These are phyloP conservation scores for Bombus soroeensis DNA, from an alignment of 1,140 invertebrate species.

Conservation along the genomic window DNA sequence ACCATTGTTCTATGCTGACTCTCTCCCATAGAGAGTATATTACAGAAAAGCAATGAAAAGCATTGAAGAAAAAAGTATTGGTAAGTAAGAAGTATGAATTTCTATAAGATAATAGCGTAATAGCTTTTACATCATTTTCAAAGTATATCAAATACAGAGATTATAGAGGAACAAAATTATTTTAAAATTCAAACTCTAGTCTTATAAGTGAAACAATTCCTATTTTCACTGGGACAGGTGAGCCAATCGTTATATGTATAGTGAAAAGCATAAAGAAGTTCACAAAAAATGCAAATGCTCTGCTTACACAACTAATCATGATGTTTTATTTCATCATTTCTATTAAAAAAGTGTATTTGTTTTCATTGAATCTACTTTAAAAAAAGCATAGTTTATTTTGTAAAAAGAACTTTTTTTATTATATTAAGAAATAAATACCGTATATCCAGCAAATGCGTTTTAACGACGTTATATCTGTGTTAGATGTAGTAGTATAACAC, in stretches of 20 bases:
- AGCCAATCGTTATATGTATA: slow-evolving; percentile 8
- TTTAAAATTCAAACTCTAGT: slow-evolving; percentile 28
- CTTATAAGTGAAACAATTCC: slow-evolving; percentile 32
- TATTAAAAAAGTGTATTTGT: slow-evolving; percentile 18
- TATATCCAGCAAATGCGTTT: slow-evolving; percentile 49
- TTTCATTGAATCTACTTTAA: not conserved
- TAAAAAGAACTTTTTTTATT: slow-evolving; percentile 4
- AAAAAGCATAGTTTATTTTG: slow-evolving; percentile 1
- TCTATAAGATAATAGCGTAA: slow-evolving; percentile 47
- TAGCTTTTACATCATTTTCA: slow-evolving; percentile 63
- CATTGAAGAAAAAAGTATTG: not conserved
- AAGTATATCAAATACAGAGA: slow-evolving; percentile 39
- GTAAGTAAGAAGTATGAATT: slow-evolving; percentile 46
- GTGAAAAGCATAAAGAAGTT: slow-evolving; percentile 2
- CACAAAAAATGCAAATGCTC: not conserved
- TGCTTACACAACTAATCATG: not conserved
- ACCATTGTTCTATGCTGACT: slow-evolving; percentile 37
- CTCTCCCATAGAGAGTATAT: slow-evolving; percentile 30
- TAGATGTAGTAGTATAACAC: slow-evolving; percentile 41
- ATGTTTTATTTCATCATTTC: not conserved
- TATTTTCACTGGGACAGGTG: slow-evolving; percentile 1
- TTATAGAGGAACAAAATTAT: slow-evolving; percentile 18
- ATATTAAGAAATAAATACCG: not conserved
- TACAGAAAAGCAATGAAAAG: slow-evolving; percentile 29
- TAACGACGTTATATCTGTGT: slow-evolving; percentile 28